Evolutionary conservation across 2,888 invertebrate species (phyloP).

Genomic region (Amblyjoppa proteus): DNA sequence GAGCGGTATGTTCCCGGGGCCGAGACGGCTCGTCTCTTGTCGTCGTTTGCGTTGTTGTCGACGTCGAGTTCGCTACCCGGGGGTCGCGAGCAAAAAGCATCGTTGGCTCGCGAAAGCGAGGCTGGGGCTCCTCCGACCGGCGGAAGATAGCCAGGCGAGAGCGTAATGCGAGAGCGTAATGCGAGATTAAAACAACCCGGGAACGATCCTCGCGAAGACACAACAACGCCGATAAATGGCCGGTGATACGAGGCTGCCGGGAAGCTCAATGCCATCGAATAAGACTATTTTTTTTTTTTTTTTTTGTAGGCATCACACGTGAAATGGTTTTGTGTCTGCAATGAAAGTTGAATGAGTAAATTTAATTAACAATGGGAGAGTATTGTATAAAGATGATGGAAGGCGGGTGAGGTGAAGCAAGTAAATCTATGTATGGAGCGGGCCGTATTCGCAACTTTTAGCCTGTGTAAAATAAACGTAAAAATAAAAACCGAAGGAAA

Average conservation of each 20-base stretch:
- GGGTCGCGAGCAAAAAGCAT: constrained; percentile 64
- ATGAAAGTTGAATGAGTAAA: no score
- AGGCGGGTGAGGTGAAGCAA: no score
- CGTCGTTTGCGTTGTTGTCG: constrained; percentile 26
- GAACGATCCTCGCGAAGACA: constrained; percentile 52
- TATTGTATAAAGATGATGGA: no score
- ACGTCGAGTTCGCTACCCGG: constrained; percentile 49
- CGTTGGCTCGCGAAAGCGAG: constrained; percentile 37
- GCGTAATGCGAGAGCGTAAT: constrained; percentile 5
- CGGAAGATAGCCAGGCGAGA: constrained; percentile 40
- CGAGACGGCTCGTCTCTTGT: constrained; percentile 37
- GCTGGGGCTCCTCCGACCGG: background rate
- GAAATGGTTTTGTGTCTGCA: no score
- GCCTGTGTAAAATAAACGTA: no score
- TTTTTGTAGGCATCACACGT: no score
- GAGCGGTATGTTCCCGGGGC: constrained; percentile 39
- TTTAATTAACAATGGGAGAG: no score
- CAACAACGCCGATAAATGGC: constrained; percentile 41
- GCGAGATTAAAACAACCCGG: constrained; percentile 23
- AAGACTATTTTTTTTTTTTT: no score
- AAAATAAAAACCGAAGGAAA: no score
- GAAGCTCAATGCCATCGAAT: no score
- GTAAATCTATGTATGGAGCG: no score
- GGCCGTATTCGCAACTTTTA: no score
- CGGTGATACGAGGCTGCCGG: background rate